These are phyloP conservation scores for Sesamia nonagrioides DNA, from an alignment of 1,140 invertebrate genomes.

Conservation along the genomic window DNA sequence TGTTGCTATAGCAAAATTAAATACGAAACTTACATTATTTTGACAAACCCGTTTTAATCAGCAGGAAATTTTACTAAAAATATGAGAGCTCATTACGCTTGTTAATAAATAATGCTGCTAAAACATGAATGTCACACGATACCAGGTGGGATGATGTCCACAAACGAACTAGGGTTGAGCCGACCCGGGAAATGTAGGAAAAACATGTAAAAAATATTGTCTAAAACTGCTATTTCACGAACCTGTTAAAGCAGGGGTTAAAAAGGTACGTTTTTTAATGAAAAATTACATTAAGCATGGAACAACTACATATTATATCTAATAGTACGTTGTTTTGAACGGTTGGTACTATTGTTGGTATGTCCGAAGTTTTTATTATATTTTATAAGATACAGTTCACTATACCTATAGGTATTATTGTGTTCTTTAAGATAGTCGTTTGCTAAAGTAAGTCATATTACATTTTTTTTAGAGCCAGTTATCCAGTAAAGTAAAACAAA, in stretches of 20 bases:
- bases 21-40: not conserved
- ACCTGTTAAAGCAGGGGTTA: not conserved
- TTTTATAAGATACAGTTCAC: no score
- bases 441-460: no score
- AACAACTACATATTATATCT: not conserved
- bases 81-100: conserved; percentile 30
- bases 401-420: no score
- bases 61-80: conserved; percentile 29
- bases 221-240: not conserved
- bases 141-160: conserved; percentile 31
- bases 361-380: no score
- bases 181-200: not conserved
- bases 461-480: no score
- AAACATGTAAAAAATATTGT: not conserved
- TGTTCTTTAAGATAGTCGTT: no score
- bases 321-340: no score
- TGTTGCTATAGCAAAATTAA: not conserved
- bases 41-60: conserved; percentile 26
- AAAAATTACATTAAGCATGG: not conserved
- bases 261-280: not conserved
- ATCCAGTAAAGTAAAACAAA: no score
- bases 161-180: conserved; percentile 10
- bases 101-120: conserved; percentile 44
- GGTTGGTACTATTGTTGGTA: no score
- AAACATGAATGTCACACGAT: conserved; percentile 40